phyloP scores from a whole-genome alignment of 2,113 vertebrate species.

The Coturnix japonica region DNA sequence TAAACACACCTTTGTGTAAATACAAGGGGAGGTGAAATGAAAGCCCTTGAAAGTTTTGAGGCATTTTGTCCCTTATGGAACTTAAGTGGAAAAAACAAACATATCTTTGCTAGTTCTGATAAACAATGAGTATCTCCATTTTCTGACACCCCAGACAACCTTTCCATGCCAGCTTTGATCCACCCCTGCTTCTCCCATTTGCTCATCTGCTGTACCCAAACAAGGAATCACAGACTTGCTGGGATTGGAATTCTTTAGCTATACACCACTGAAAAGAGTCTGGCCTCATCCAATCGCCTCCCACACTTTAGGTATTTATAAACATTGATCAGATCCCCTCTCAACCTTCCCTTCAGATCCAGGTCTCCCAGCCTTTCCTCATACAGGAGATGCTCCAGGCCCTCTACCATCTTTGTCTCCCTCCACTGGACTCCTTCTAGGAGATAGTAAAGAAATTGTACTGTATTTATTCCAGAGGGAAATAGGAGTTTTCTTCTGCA shows the following conservation, averaged over 20 bases:
- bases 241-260: no score
- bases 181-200: not conserved
- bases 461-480: not conserved
- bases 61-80: not conserved
- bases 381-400: no score
- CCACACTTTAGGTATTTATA: no score
- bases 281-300: no score
- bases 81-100: not conserved
- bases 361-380: no score
- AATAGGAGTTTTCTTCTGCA: not conserved
- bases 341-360: no score
- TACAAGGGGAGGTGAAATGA: not conserved
- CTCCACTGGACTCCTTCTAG: not conserved
- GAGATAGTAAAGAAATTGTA: not conserved
- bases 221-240: not conserved
- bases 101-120: not conserved
- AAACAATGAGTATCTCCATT: not conserved
- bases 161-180: not conserved
- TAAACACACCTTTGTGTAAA: constrained; percentile 17
- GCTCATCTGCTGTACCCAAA: constrained; percentile 1
- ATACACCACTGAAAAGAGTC: no score
- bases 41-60: not conserved
- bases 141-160: not conserved
- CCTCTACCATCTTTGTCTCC: no score
- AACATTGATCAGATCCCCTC: no score